Base-by-base conservation (phyloP, 2,113 vertebrate genomes). In the Python bivittatus region DNA sequence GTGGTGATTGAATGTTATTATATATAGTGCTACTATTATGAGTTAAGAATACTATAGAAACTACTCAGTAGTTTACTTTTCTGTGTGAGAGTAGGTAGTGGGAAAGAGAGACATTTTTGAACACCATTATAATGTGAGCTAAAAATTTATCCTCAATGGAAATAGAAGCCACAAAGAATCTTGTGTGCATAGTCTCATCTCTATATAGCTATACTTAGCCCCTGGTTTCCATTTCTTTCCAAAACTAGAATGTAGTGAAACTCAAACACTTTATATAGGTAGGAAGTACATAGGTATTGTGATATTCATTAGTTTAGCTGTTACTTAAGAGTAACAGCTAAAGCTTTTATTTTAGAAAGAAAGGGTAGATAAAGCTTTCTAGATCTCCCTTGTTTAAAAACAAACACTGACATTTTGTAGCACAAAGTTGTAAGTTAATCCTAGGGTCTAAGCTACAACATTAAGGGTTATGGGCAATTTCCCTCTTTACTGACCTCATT, bases 11-110 rank as follows among this genome's bases (percentile, higher is more conserved):
- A 53, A 64, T 17, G 60, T 61, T 27, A 84, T 68, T 89, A 29
- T n/a, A 0, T 0, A 22, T 12, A 1, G 1, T 90, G 58, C 1
- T 92, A 48, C 0, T 15, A 33, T 0, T 3, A 84, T 79, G 33
- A 25, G 52, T 91, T 52, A 33, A 38, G 72, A 79, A 79, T 72
- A 61, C n/a, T 91, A 23, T 17, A 64, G 20, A 57, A 79, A 29
- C 29, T 86, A 20, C 15, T 72, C 38, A 22, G 44, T 61, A 91
- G 25, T 58, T 29, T 58, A 53, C 4, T 57, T 8, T 91, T 86
- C n/a, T 87, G 23, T 53, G 12, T 88, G 48, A 6, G 64, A 72
- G 23, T 68, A 52, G 29, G 7, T 25, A 56, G 13, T 60, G 48
- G 4, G 17, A 33, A n/a, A 53, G 53, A 53, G 15, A 22, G 17